Evolutionary conservation across 2,888 invertebrate species (phyloP).

Genomic region (Microctonus hyperodae): DNA sequence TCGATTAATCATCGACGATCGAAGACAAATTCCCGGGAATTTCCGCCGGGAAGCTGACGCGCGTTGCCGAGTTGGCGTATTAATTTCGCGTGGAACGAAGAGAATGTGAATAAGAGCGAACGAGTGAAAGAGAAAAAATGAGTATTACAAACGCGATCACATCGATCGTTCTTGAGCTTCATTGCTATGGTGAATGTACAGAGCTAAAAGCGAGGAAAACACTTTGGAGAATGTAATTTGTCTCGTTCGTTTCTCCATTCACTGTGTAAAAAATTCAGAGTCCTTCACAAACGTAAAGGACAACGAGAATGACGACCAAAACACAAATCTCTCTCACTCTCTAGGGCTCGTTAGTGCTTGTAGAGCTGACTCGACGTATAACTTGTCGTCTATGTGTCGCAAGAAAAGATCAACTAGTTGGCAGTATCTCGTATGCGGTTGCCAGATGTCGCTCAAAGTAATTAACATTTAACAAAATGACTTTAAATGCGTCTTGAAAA

Average conservation of each 20-base stretch:
- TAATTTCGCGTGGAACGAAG: not conserved
- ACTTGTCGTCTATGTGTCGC: slow-evolving; percentile 4
- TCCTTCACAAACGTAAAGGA: not conserved
- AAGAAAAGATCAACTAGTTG: slow-evolving; percentile 19
- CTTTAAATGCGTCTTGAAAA: not conserved
- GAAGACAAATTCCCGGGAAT: slow-evolving; percentile 10
- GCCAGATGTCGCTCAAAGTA: not conserved
- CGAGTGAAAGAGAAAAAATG: slow-evolving; percentile 21
- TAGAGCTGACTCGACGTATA: slow-evolving; percentile 24
- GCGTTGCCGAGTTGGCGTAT: slow-evolving; percentile 25
- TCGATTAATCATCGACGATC: slow-evolving; percentile 10
- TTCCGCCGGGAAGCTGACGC: slow-evolving; percentile 10
- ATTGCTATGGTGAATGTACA: slow-evolving; percentile 14
- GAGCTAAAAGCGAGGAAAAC: slow-evolving; percentile 20
- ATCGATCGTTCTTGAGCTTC: slow-evolving; percentile 26
- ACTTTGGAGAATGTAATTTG: slow-evolving; percentile 42
- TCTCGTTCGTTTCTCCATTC: slow-evolving; percentile 32
- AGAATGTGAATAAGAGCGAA: not conserved
- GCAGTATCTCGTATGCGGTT: slow-evolving; percentile 7
- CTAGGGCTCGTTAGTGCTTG: slow-evolving; percentile 22
- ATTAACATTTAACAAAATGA: slow-evolving; percentile 3
- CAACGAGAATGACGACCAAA: slow-evolving; percentile 30
- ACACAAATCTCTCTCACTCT: slow-evolving; percentile 7
- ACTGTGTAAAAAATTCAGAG: slow-evolving; percentile 21
- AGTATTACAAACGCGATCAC: slow-evolving; percentile 36